A percentile compares a stretch with the other conserved stretches of the same genome.
Conservation (phyloP, 2,797 vertebrate species). For the Staurois parvus region DNA sequence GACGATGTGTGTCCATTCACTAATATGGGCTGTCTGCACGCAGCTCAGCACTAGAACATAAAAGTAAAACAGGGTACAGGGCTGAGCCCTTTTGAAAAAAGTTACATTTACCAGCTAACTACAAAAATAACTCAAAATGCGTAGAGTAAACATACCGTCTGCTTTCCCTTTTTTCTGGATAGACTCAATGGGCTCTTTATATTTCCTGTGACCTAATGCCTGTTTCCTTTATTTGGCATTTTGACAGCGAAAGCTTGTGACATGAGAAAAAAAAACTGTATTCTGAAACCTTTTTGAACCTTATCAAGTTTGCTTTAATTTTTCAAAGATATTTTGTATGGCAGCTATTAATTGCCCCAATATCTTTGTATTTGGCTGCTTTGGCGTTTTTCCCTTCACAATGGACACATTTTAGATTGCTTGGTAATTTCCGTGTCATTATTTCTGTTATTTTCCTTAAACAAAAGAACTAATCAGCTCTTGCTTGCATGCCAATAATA, state of each 20-base stretch:
- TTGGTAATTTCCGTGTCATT: slow-evolving; percentile 37
- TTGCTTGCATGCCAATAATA: slow-evolving; percentile 36
- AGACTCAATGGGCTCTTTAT: neutral
- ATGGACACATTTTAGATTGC: slow-evolving; percentile 35
- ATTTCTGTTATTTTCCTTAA: slow-evolving; percentile 48
- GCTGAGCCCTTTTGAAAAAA: too few species aligned
- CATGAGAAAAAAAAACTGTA: neutral
- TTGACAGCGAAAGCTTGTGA: neutral
- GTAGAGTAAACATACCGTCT: too few species aligned
- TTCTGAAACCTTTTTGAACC: neutral
- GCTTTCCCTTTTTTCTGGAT: neutral
- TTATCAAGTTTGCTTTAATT: neutral
- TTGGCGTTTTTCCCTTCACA: neutral
- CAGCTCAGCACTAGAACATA: too few species aligned
- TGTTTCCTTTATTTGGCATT: neutral
- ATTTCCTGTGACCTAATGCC: neutral
- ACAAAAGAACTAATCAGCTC: slow-evolving; percentile 39
- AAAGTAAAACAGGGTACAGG: too few species aligned
- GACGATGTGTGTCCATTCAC: too few species aligned
- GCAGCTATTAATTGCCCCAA: neutral
- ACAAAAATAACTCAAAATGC: too few species aligned
- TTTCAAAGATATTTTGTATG: neutral
- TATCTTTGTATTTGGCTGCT: neutral
- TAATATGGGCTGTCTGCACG: too few species aligned
- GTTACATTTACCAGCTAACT: too few species aligned